phyloP scores from a whole-genome alignment of 2,797 vertebrate genomes.

The Sebastes nivosus region DNA sequence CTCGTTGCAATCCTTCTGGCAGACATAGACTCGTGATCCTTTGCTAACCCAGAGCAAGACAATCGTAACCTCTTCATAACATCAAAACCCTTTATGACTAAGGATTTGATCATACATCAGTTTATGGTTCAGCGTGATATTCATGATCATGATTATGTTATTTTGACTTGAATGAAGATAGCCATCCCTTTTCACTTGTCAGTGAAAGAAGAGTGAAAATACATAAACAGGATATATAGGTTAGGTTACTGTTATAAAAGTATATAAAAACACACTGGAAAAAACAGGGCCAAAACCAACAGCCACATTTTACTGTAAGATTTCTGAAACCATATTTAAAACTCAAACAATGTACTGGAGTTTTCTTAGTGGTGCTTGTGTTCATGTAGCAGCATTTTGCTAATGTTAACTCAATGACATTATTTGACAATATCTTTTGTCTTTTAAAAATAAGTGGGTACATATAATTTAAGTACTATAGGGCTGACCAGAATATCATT shows the following conservation, averaged over 20 bases:
- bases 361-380: neutral
- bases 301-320: neutral
- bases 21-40: neutral
- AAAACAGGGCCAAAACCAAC: neutral
- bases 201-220: neutral
- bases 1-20: neutral
- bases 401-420: neutral
- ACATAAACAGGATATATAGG: neutral
- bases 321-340: neutral
- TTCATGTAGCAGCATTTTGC: neutral
- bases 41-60: neutral
- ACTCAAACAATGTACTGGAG: neutral
- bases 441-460: neutral
- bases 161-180: neutral
- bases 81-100: neutral
- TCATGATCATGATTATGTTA: neutral
- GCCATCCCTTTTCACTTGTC: neutral
- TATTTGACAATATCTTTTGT: neutral
- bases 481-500: too few species aligned
- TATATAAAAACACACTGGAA: neutral
- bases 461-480: neutral
- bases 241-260: too few species aligned
- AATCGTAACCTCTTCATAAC: neutral
- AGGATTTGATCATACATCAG: neutral
- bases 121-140: constrained; percentile 1